phyloP scores from a whole-genome alignment of 2,113 vertebrate genomes.

The Oxyruncus cristatus region DNA sequence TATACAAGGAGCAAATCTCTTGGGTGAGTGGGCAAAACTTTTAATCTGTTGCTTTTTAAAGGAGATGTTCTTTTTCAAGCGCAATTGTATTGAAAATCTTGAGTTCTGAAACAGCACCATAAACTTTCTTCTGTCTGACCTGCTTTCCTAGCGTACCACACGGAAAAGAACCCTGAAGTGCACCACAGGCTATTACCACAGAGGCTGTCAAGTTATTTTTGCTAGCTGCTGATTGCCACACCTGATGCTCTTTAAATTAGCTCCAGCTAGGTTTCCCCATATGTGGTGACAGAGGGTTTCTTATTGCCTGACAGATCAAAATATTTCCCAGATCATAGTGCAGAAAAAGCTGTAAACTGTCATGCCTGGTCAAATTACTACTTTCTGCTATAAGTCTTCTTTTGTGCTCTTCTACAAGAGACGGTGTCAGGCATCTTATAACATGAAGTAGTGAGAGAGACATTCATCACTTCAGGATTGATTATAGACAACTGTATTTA shows the following conservation, averaged over 20 bases:
- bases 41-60: not conserved
- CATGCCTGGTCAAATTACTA: not conserved
- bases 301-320: slow-evolving; percentile 13
- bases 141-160: not conserved
- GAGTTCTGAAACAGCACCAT: not conserved
- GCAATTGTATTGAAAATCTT: not conserved
- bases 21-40: not conserved
- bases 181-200: not conserved
- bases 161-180: not conserved
- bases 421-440: not conserved
- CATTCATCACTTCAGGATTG: not conserved
- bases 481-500: not conserved
- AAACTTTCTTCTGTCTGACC: not conserved
- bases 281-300: not conserved
- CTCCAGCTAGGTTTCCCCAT: not conserved
- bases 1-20: not conserved
- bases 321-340: not conserved
- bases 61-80: not conserved
- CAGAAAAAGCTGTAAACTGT: slow-evolving; percentile 11
- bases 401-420: not conserved
- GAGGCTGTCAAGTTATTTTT: slow-evolving; percentile 17
- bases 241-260: slow-evolving; percentile 41
- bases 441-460: not conserved
- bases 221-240: not conserved
- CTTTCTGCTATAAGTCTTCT: not conserved